Conservation (phyloP, 2,797 vertebrate species). For the Falco rusticolus region DNA sequence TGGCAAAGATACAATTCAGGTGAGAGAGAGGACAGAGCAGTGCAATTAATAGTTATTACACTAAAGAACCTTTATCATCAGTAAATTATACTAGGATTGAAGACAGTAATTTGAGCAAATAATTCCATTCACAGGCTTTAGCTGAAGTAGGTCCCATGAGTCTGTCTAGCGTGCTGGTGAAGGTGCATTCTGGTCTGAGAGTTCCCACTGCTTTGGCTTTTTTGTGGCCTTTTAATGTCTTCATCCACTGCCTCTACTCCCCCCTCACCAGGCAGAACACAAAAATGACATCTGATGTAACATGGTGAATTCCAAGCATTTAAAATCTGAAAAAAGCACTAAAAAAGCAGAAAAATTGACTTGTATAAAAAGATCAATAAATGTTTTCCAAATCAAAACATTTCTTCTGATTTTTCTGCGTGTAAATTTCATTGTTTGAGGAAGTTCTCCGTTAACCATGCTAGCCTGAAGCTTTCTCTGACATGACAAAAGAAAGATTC, state of each 20-base stretch:
- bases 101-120: conserved; percentile 39
- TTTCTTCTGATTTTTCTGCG: neutral
- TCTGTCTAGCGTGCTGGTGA: neutral
- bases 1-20: conserved; percentile 17
- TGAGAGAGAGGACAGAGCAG: neutral
- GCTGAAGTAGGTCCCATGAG: neutral
- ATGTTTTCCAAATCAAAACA: conserved; percentile 5
- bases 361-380: neutral
- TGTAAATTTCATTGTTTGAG: neutral
- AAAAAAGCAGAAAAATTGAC: neutral
- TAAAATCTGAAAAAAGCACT: neutral
- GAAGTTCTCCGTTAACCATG: neutral
- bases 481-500: neutral
- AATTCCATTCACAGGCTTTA: neutral
- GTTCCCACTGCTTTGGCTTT: neutral
- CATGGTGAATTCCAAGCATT: neutral
- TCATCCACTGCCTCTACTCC: neutral
- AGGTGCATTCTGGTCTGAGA: neutral
- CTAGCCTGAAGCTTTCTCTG: neutral
- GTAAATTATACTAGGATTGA: neutral
- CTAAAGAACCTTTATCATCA: conserved; percentile 10
- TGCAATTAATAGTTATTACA: conserved; percentile 22
- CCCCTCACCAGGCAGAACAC: neutral
- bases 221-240: neutral
- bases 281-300: neutral